phyloP scores from a whole-genome alignment of 2,113 vertebrate species.

The Cathartes aura region DNA sequence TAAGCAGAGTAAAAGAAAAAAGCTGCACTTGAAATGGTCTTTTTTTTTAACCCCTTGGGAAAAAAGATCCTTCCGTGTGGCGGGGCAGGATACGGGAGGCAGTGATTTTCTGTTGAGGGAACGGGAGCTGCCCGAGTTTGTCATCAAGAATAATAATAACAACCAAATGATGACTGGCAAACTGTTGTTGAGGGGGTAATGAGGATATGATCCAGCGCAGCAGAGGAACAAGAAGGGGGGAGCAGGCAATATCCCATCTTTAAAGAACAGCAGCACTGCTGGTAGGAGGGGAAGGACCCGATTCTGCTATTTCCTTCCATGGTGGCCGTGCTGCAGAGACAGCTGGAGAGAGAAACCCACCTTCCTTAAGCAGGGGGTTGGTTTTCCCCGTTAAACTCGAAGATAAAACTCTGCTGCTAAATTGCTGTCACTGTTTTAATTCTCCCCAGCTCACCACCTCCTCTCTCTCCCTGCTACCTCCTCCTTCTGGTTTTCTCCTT shows the following conservation, averaged over 20 bases:
- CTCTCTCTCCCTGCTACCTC: neutral
- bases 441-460: neutral
- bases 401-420: conserved; percentile 23
- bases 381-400: conserved; percentile 8
- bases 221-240: neutral
- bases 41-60: neutral
- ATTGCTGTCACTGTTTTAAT: conserved; percentile 22
- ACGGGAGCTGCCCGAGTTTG: conserved; percentile 14
- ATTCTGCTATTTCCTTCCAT: neutral
- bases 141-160: conserved; percentile 59
- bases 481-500: neutral
- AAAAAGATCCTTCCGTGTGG: neutral
- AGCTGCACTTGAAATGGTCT: neutral
- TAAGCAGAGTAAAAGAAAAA: neutral
- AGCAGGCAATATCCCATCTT: neutral
- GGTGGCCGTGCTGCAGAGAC: neutral
- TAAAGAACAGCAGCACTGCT: neutral
- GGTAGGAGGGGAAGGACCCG: neutral
- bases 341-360: neutral
- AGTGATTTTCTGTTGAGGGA: conserved; percentile 39
- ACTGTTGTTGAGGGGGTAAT: conserved; percentile 21
- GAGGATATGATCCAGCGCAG: conserved; percentile 9
- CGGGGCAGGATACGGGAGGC: neutral
- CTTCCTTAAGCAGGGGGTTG: neutral
- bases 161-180: conserved; percentile 57